Conservation (phyloP, 2,113 vertebrate species). For the Oriolus oriolus region DNA sequence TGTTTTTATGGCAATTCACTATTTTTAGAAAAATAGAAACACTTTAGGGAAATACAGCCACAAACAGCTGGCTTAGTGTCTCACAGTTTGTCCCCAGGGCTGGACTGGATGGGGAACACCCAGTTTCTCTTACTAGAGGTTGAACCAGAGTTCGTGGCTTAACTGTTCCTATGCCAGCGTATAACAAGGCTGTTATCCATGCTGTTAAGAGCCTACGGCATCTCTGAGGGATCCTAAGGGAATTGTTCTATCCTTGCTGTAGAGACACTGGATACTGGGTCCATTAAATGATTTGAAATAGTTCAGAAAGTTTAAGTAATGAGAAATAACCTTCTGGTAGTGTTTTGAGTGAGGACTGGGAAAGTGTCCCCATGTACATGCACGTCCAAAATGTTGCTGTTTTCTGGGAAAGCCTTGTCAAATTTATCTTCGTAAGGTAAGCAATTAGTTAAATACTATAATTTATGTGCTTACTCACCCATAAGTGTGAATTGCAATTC, state of each 20-base stretch:
- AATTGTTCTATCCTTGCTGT: neutral
- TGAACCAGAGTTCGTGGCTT: neutral
- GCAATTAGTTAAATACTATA: slow-evolving; percentile 33
- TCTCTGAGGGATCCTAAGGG: neutral
- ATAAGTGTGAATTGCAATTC: slow-evolving; percentile 15
- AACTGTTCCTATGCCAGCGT: neutral
- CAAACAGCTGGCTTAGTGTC: neutral
- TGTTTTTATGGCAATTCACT: neutral
- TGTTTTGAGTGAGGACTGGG: neutral
- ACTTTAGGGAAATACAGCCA: neutral
- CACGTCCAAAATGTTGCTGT: neutral
- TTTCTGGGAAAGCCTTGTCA: slow-evolving; percentile 20
- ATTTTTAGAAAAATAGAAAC: neutral
- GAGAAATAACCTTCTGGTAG: neutral
- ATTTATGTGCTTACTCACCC: neutral
- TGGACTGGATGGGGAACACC: neutral
- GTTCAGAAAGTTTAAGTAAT: neutral
- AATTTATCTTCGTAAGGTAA: slow-evolving; percentile 21
- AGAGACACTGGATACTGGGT: neutral
- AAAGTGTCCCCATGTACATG: neutral
- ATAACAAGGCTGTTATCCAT: neutral
- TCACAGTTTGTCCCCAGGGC: neutral
- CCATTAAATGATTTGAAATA: neutral
- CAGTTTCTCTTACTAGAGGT: neutral
- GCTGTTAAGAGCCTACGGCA: neutral